Conservation (phyloP, 2,888 invertebrate genomes). For the Eristalinus aeneus region DNA sequence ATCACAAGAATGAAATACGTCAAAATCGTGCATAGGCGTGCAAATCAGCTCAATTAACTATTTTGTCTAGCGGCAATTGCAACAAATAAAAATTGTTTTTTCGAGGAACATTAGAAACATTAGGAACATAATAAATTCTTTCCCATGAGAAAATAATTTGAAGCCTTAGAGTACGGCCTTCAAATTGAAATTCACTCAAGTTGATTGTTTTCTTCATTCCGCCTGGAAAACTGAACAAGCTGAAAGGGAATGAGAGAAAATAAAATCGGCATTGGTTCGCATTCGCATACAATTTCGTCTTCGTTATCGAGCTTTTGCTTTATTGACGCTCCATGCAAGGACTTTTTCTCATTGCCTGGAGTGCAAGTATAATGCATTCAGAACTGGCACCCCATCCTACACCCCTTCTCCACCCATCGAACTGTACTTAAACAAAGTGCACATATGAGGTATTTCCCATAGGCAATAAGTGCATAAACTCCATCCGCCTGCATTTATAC, state of each 20-base stretch:
- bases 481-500: slow-evolving; percentile 32
- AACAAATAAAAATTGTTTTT: not conserved
- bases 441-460: slow-evolving; percentile 60
- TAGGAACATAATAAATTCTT: not conserved
- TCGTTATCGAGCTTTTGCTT: not conserved
- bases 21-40: no score
- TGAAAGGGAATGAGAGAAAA: not conserved
- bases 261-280: not conserved
- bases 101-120: not conserved
- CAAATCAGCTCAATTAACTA: no score
- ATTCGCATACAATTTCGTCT: not conserved
- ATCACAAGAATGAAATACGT: no score
- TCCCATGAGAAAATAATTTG: not conserved
- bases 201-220: not conserved
- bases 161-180: not conserved
- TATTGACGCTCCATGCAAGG: not conserved
- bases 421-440: slow-evolving; percentile 47
- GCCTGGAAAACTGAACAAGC: not conserved
- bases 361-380: not conserved
- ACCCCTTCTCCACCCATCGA: no score
- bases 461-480: slow-evolving; percentile 49
- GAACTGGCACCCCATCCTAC: not conserved
- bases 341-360: not conserved
- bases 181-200: not conserved
- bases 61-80: not conserved